Percentiles rank a stretch among this genome's conserved stretches.
phyloP scores from a whole-genome alignment of 2,797 vertebrate genomes.

The Crax fasciolata region DNA sequence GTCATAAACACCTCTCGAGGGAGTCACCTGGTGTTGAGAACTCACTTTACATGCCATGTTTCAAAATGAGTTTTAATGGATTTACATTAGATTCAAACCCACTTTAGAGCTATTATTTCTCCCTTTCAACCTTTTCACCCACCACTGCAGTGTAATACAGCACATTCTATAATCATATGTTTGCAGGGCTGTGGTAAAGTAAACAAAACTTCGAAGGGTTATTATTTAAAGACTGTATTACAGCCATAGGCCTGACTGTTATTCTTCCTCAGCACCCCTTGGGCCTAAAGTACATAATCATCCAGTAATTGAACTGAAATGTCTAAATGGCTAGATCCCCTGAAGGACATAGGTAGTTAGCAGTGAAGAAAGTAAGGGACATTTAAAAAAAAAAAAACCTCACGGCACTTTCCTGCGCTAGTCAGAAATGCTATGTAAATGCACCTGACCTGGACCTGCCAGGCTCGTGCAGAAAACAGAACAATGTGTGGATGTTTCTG shows the following conservation, averaged over 20 bases:
- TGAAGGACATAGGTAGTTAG: conserved; percentile 85
- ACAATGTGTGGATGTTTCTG: background rate
- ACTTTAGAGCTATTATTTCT: conserved; percentile 69
- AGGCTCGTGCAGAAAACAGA: conserved; percentile 5
- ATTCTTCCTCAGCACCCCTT: conserved; percentile 67
- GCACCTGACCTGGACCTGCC: background rate
- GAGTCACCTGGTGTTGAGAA: conserved; percentile 73
- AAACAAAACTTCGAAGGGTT: conserved; percentile 51
- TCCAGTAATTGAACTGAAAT: conserved; percentile 80
- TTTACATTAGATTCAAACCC: conserved; percentile 68
- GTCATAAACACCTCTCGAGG: conserved; percentile 73
- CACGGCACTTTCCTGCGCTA: conserved; percentile 59
- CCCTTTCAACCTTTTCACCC: conserved; percentile 62
- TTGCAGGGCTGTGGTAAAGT: conserved; percentile 39
- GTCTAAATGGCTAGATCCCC: conserved; percentile 82
- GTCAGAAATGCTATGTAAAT: background rate
- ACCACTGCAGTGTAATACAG: conserved; percentile 18
- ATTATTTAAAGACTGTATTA: conserved; percentile 48
- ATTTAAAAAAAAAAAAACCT: conserved; percentile 60
- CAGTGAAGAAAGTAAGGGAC: conserved; percentile 78
- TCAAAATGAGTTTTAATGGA: conserved; percentile 74
- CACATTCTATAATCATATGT: conserved; percentile 16
- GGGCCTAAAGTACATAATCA: conserved; percentile 78
- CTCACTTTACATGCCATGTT: conserved; percentile 66
- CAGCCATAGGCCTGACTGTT: conserved; percentile 52